Conservation (phyloP, 2,888 invertebrate species). For the Phragmatobia fuliginosa region DNA sequence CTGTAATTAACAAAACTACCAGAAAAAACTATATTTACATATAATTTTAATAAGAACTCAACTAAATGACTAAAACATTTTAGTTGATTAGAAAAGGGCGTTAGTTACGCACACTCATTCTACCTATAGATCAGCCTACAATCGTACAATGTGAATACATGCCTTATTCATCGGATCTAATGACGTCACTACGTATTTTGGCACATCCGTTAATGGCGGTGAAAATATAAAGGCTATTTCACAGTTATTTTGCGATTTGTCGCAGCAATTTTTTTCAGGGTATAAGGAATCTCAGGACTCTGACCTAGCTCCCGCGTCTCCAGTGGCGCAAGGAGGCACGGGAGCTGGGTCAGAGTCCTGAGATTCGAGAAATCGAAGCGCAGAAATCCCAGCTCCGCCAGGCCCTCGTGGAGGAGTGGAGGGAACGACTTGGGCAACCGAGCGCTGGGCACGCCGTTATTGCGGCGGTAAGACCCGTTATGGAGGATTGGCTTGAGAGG, state of each 20-base stretch:
- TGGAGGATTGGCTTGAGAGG: too few species aligned
- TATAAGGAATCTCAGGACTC: too few species aligned
- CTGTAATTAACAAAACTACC: not conserved
- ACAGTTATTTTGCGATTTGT: constrained; percentile 5
- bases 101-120: not conserved
- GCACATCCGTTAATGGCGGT: constrained; percentile 37
- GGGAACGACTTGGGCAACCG: too few species aligned
- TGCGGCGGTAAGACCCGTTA: too few species aligned
- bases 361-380: too few species aligned
- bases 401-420: too few species aligned
- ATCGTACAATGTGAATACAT: constrained; percentile 14
- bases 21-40: not conserved
- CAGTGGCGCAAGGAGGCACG: too few species aligned
- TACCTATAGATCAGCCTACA: constrained; percentile 1
- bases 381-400: too few species aligned
- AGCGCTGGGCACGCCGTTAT: too few species aligned
- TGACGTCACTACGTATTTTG: constrained; percentile 52
- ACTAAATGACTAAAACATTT: constrained; percentile 6
- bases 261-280: not conserved
- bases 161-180: constrained; percentile 23
- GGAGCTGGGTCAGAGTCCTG: too few species aligned
- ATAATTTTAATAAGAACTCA: not conserved
- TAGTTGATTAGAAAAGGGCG: not conserved
- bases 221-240: constrained; percentile 28
- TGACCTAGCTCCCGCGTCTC: too few species aligned